A percentile compares a stretch with the other conserved stretches of the same genome.
phyloP scores from a whole-genome alignment of 2,797 vertebrate genomes.

The Glyptemys insculpta region DNA sequence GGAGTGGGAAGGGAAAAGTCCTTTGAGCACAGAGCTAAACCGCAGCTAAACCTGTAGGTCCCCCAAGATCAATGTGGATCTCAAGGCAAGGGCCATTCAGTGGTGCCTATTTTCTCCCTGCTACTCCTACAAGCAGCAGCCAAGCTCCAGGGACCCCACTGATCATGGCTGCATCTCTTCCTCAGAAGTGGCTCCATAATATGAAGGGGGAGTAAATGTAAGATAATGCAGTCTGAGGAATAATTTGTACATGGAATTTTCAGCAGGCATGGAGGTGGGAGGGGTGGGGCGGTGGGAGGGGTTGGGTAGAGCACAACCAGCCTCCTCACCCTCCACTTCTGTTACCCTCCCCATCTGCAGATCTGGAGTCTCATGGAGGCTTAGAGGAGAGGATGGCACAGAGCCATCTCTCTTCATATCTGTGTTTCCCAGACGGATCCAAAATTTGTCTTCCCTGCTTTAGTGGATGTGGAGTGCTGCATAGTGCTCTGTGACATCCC shows the following conservation, averaged over 20 bases:
- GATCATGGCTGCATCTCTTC: not conserved
- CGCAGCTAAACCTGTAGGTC: not conserved
- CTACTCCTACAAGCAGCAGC: not conserved
- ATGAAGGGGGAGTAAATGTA: not conserved
- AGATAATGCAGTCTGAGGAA: not conserved
- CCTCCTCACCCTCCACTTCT: not conserved
- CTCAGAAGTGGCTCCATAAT: not conserved
- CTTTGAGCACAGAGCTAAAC: not conserved
- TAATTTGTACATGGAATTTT: not conserved
- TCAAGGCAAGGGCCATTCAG: not conserved
- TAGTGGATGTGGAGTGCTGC: not conserved
- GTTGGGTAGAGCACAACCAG: too few species aligned
- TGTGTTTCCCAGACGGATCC: not conserved
- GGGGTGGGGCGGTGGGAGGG: too few species aligned
- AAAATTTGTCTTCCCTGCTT: not conserved
- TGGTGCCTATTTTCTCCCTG: not conserved
- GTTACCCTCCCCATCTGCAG: not conserved
- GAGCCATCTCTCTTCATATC: not conserved
- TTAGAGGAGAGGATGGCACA: not conserved
- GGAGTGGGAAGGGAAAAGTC: not conserved
- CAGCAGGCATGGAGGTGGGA: not conserved
- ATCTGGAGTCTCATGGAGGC: not conserved
- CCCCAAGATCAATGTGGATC: not conserved
- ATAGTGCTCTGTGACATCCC: too few species aligned
- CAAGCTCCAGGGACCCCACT: not conserved